Evolutionary conservation across 2,797 vertebrate species (phyloP), one percentile per base, ranked within the genome.

Genomic region (Leptodactylus fallax): DNA sequence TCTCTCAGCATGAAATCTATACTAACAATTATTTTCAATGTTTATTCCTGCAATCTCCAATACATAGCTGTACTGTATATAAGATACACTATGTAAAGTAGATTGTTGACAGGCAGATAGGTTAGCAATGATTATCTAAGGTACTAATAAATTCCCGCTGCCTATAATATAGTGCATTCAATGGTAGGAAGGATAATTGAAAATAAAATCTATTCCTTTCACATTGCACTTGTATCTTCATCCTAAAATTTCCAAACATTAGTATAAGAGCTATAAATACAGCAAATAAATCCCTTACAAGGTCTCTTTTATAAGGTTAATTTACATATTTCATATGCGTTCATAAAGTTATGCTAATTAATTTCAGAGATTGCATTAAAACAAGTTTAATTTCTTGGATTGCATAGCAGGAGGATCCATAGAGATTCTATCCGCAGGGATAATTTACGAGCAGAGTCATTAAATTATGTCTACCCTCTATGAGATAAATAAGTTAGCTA

Each of bases 281-380:
- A 69, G n/a, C 74, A 87, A 19, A 45, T 19, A 45, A 55, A 21
- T 84, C 74, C 19, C 81, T 60, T 55, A 13, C 21, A 65, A 84
- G 55, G 61, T 63, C 81, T 65, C 58, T 79, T 84, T 78, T 79
- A 84, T 79, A 23, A 69, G 72, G 13, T 76, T 65, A 77, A 88
- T 85, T 88, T 85, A 85, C 79, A 88, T 82, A 67, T 88, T 85
- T 82, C 47, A 21, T 55, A 77, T 69, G 83, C 79, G 45, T 67
- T 51, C 55, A 67, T 85, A 88, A 85, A 81, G 58, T n/a, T 55
- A 63, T 82, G 83, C 69, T 85, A 88, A 88, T 88, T 88, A 85
- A 88, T 85, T 85, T 85, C 49, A 23, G 77, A 81, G 83, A 88
- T 88, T 85, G 63, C 69, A 88, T 88, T 85, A 88, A 80, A 85